Conservation (phyloP, 2,113 vertebrate genomes). For the Chloropsis cyanopogon region DNA sequence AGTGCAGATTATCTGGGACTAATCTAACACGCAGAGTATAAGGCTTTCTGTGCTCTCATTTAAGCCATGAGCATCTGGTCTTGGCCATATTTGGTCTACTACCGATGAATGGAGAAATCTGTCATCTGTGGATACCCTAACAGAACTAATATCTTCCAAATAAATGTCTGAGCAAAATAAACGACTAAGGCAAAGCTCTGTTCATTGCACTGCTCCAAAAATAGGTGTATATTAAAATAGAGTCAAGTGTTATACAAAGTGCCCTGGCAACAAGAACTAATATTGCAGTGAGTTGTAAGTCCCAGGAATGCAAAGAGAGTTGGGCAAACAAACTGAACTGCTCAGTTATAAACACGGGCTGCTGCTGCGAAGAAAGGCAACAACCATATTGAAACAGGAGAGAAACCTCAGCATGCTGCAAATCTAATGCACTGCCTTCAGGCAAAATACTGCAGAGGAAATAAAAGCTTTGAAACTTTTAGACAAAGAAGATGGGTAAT, state of each 20-base stretch:
- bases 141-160: slow-evolving; percentile 73
- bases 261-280: slow-evolving; percentile 74
- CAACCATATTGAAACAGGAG: slow-evolving; percentile 34
- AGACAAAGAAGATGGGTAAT: not conserved
- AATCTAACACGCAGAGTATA: not conserved
- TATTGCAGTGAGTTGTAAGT: slow-evolving; percentile 72
- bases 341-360: slow-evolving; percentile 70
- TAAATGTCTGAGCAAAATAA: slow-evolving; percentile 77
- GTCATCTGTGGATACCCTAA: slow-evolving; percentile 69
- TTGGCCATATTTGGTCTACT: slow-evolving; percentile 79
- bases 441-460: slow-evolving; percentile 16
- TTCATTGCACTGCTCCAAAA: slow-evolving; percentile 74
- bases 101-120: slow-evolving; percentile 73
- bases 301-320: slow-evolving; percentile 69
- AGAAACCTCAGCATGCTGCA: slow-evolving; percentile 33
- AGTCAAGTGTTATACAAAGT: slow-evolving; percentile 74
- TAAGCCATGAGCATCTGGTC: slow-evolving; percentile 56
- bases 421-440: slow-evolving; percentile 33
- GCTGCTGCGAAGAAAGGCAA: slow-evolving; percentile 50
- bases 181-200: slow-evolving; percentile 66
- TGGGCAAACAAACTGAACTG: slow-evolving; percentile 61
- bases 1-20: not conserved
- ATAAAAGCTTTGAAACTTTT: slow-evolving; percentile 29
- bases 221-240: slow-evolving; percentile 75
- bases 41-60: slow-evolving; percentile 31